Evolutionary conservation across 2,888 invertebrate genomes (phyloP), one percentile per base, ranked within the genome.

Genomic region (Lasioglossum villosulum): DNA sequence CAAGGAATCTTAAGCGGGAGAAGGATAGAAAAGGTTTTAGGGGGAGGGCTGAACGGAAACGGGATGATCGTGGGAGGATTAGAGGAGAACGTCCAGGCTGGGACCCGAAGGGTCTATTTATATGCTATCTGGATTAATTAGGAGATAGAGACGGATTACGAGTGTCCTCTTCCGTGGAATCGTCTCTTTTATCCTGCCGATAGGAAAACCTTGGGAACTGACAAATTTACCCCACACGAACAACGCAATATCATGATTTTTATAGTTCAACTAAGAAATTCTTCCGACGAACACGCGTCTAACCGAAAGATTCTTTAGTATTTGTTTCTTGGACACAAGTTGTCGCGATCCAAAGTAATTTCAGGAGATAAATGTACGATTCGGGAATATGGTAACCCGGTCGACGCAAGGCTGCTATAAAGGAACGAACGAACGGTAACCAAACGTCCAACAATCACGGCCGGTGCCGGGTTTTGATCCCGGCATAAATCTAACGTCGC

Each of bases 71-170:
- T 76, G 82, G 88, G 91, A 87, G 91, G 92, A 92, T 92, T 93
- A 92, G 90, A 91, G 92, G 90, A 86, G 91, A 88, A 92, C 90
- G 87, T 90, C 80, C 88, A 82, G 68, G 85, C 77, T 86, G 86
- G 86, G 86, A 85, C 16, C 87, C 85, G 89, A 89, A 89, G 89
- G 91, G 88, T 87, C 88, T 86, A 83, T 90, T 89, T 73, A 86
- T 87, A 82, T 85, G 88, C 87, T 86, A 83, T 84, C 83, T 85
- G 91, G 92, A 92, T 92, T 92, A 93, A 93, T 92, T 90, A 90
- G 78, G 75, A 86, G 88, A 87, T 89, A 87, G 88, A 79, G 85
- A 71, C 71, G 88, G 84, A 88, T 86, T 83, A 63, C 48, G 77
- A 84, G 72, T 85, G 63, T 82, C 76, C 77, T 76, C 75, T 52